These are phyloP conservation scores for Calephelis perditalis DNA, from an alignment of 2,888 invertebrate species.

Conservation along the genomic window DNA sequence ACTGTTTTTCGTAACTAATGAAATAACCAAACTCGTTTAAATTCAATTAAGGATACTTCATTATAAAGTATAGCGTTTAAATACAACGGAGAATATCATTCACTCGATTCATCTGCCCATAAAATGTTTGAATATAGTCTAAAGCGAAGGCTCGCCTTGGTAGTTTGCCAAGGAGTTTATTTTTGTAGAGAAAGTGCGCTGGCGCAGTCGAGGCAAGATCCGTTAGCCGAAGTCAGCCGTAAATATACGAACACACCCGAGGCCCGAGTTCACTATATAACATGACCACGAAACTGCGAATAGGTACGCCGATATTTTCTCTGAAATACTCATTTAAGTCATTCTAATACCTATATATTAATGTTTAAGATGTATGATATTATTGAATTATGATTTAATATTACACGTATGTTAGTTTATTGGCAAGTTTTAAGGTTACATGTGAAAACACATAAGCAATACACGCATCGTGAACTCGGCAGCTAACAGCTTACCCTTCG, in stretches of 20 bases:
- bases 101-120: slow-evolving; percentile 47
- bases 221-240: slow-evolving; percentile 64
- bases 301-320: slow-evolving; percentile 34
- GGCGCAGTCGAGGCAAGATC: slow-evolving; percentile 60
- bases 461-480: slow-evolving; percentile 29
- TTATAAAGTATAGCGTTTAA: no score
- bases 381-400: not conserved
- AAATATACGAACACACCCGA: slow-evolving; percentile 58
- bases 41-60: no score
- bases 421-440: slow-evolving; percentile 13
- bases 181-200: slow-evolving; percentile 72
- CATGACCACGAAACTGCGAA: slow-evolving; percentile 44
- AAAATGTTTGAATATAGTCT: slow-evolving; percentile 56
- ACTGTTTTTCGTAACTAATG: no score
- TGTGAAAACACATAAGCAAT: not conserved
- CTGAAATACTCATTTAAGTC: not conserved
- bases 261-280: slow-evolving; percentile 40
- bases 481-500: slow-evolving; percentile 68
- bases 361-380: not conserved
- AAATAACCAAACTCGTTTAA: no score
- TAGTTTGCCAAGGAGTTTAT: slow-evolving; percentile 75
- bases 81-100: slow-evolving; percentile 1
- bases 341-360: not conserved
- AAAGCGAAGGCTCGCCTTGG: slow-evolving; percentile 72
- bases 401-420: not conserved